phyloP scores from a whole-genome alignment of 2,113 vertebrate genomes.

The Embiotoca jacksoni region DNA sequence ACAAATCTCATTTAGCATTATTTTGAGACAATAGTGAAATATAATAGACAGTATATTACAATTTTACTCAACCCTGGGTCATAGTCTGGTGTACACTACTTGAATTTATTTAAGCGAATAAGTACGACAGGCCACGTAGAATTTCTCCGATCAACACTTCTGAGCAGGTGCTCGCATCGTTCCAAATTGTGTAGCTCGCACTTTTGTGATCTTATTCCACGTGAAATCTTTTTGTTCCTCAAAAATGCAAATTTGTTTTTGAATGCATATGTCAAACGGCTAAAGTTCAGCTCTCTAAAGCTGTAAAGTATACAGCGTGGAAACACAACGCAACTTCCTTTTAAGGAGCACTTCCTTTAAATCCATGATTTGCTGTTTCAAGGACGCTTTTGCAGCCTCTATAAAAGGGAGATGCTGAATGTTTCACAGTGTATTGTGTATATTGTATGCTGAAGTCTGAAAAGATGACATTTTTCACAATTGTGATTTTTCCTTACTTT shows the following conservation, averaged over 20 bases:
- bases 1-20: neutral
- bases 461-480: neutral
- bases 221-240: neutral
- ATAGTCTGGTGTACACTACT: neutral
- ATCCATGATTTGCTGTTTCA: neutral
- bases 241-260: neutral
- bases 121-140: neutral
- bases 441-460: neutral
- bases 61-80: neutral
- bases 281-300: slow-evolving; percentile 7
- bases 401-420: neutral
- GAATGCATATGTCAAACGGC: neutral
- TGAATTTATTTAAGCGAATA: neutral
- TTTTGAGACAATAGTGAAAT: neutral
- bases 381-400: neutral
- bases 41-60: neutral
- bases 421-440: neutral
- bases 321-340: neutral
- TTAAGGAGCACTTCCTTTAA: neutral
- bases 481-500: neutral
- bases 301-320: neutral
- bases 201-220: neutral
- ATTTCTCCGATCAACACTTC: neutral
- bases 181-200: too few relatives aligned
- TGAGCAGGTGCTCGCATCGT: neutral